These are phyloP conservation scores for Pasiphila rectangulata DNA, from an alignment of 2,888 invertebrate species.

Conservation along the genomic window DNA sequence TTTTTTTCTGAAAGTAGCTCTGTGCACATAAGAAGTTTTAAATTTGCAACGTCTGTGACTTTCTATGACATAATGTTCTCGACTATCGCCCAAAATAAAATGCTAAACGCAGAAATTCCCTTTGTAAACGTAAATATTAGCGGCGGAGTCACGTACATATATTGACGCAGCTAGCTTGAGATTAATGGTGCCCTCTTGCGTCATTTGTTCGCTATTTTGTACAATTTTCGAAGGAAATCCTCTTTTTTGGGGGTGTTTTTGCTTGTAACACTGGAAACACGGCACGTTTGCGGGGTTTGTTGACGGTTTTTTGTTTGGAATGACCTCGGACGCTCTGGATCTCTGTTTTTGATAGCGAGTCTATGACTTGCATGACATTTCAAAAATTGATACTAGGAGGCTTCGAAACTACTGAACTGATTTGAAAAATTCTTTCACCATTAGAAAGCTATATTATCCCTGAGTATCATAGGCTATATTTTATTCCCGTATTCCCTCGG, in stretches of 20 bases:
- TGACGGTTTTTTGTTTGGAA: slow-evolving; percentile 3
- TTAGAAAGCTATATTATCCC: too few relatives aligned
- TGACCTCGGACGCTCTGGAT: neutral
- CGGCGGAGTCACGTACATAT: slow-evolving; percentile 31
- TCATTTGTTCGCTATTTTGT: slow-evolving; percentile 34
- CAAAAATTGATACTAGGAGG: too few relatives aligned
- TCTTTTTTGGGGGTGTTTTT: slow-evolving; percentile 22
- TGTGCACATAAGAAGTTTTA: too few relatives aligned
- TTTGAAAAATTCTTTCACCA: too few relatives aligned
- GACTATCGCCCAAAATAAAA: slow-evolving; percentile 11
- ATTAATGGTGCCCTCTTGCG: slow-evolving; percentile 38
- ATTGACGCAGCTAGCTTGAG: slow-evolving; percentile 32
- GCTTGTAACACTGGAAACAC: slow-evolving; percentile 26
- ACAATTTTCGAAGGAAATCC: slow-evolving; percentile 24
- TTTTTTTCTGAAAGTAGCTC: too few relatives aligned
- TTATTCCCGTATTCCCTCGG: too few relatives aligned
- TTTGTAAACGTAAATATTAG: slow-evolving; percentile 21
- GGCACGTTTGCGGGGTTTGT: slow-evolving; percentile 11
- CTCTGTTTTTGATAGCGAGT: too few relatives aligned
- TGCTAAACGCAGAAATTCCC: slow-evolving; percentile 19
- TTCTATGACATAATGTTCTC: slow-evolving; percentile 6
- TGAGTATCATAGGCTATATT: too few relatives aligned
- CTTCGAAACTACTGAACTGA: too few relatives aligned
- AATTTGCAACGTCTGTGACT: too few relatives aligned
- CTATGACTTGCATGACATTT: too few relatives aligned